Evolutionary conservation across 1,140 invertebrate species (phyloP), one percentile per base, ranked within the genome.

Genomic region (Hetaerina americana): DNA sequence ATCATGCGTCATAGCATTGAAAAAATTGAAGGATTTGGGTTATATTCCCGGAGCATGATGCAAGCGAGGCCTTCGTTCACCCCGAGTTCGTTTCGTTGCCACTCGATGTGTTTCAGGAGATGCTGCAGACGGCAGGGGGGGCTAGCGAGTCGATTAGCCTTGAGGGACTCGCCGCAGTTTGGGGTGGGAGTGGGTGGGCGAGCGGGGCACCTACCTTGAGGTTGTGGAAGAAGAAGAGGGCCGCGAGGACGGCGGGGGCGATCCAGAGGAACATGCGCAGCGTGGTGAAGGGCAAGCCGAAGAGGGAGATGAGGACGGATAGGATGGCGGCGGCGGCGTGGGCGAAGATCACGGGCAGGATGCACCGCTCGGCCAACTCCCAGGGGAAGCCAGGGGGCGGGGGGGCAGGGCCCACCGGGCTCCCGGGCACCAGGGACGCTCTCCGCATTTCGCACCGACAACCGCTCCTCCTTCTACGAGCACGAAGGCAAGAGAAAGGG

Each of bases 221-320:
- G 79, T 91, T 92, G 77, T 92, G 90, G 78, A 91, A 92, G 80
- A 91, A 92, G 78, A 91, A 84, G 1, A 91, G 87, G 0, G 86
- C 86, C 10, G 88, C 88, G 71, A 90, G 82, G 26, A 88, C 89
- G 66, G 87, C 84, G 66, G 88, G 81, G 26, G 89, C 81, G 75
- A 91, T 89, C 82, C 89, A 86, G 18, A 91, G 83, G 79, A 92
- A 92, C 0, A 92, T 82, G 0, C 89, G 87, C 77, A 91, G 89
- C 71, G 89, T 88, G 0, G 89, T 89, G 31, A 90, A 85, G 78
- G 88, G 85, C 49, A 89, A 90, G 73, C 92, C 87, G 73, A 87
- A 85, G 66, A 92, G 80, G 25, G 83, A 83, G 78, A 91, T 90
- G 25, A 92, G 81, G 70, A 90, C 78, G 40, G 89, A 90, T 6